Base-by-base conservation (phyloP, 2,113 vertebrate genomes). In the Isichthys henryi region DNA sequence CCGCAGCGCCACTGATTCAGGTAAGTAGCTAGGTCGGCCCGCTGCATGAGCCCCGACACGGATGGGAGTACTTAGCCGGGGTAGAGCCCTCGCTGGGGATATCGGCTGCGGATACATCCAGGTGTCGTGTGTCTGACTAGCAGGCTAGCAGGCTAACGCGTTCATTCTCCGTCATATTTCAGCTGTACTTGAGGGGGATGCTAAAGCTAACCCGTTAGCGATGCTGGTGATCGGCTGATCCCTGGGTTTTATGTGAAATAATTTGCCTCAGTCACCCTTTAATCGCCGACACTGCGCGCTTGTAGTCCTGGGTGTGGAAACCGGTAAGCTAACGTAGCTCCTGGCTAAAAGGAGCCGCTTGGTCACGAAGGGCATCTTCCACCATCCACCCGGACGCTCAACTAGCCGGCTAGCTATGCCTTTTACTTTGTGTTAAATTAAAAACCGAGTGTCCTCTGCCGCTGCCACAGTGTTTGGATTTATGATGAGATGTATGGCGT, bases 281-380 rank as follows among this genome's bases (percentile, higher is more conserved):
- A 13, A 31, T 70, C 62, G 1, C 9, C 62, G n/a, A 70, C 62
- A 70, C n/a, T 11, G 62, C 10, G 62, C 62, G 62, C 62, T 31
- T 70, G 7, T 27, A 70, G 62, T 70, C 10, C 27, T 70, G 88
- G 88, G 88, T 46, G 88, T 88, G 70, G 70, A 39, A 31, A 35
- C 62, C 66, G 2, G 9, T 9, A 31, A 35, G 62, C 66, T 52
- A 88, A 46, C 23, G 13, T 56, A 87, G 58, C 74, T 56, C 31
- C 80, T 48, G 77, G 39, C 17, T 84, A 82, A 56, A 27, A 52
- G 8, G 21, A 43, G 70, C 15, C 27, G 66, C 45, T 66, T 19
- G 62, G 31, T 46, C 13, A 46, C 58, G 88, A 85, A 89, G 88
- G 88, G 21, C 88, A 85, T 83, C 50, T 39, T 89, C 62, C 62